Conservation (phyloP, 2,797 vertebrate genomes). For the Pangasius djambal region DNA sequence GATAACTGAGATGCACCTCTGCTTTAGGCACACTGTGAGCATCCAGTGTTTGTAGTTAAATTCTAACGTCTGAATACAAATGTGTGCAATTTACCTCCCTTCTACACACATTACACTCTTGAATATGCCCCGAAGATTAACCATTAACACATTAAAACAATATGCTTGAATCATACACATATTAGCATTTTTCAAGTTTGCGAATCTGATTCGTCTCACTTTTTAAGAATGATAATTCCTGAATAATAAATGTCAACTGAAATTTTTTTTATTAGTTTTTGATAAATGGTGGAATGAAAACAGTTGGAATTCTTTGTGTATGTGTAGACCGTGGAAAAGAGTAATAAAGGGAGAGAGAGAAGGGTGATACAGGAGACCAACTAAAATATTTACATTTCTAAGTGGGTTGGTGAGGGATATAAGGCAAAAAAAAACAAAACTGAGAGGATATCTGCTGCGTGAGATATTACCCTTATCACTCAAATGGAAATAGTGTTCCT, state of each 20-base stretch:
- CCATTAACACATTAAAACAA: not conserved
- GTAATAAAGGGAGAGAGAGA: not conserved
- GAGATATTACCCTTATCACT: not conserved
- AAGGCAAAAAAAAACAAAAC: not conserved
- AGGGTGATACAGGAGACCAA: not conserved
- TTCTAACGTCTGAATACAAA: not conserved
- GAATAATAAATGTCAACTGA: not conserved
- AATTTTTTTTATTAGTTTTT: conserved; percentile 14
- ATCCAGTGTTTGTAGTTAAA: not conserved
- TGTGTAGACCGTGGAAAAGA: not conserved
- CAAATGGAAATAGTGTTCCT: conserved; percentile 7
- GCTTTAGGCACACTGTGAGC: not conserved
- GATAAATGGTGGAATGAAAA: conserved; percentile 10
- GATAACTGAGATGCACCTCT: not conserved
- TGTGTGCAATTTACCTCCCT: not conserved
- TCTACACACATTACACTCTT: not conserved
- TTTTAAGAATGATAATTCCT: not conserved
- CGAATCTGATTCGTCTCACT: not conserved
- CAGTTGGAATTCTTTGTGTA: not conserved
- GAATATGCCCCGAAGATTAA: not conserved
- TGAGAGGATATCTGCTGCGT: not conserved
- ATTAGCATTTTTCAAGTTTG: not conserved
- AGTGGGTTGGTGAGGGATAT: conserved; percentile 2
- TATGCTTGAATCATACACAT: not conserved
- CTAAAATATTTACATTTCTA: conserved; percentile 15